Base-by-base conservation (phyloP, 1,140 invertebrate genomes). In the Dermatophagoides farinae region DNA sequence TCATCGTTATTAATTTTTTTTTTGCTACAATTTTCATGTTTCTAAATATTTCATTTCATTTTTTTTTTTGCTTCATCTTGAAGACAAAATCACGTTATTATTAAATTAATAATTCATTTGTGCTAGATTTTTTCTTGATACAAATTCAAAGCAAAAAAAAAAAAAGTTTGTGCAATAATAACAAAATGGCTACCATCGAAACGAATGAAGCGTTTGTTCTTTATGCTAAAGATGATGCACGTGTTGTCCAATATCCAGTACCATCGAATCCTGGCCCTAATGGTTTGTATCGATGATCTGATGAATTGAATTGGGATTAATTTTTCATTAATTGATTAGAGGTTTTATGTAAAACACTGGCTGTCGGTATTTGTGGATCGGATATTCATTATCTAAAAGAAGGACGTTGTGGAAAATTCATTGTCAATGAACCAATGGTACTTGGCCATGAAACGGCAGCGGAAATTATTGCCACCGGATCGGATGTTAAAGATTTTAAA, bases 341-440 rank as follows among this genome's bases (percentile, higher is more conserved):
- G 54, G 62, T 61, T 10, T 20, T 61, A 8, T 43, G 55, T 16
- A 23, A 80, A 62, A 92, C 96, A 81, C 80, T 82, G 64, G 81
- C 82, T 64, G 88, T 96, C 51, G 91, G 91, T 44, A 96, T 97
- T 65, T 97, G 92, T 72, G 92, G 91, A 0, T 95, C 89, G 0
- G 90, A 96, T 73, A 85, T 96, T 6, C 87, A 92, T 70, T 96
- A 93, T 73, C 81, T 88, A 71, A 78, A 80, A 6, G 69, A 81
- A 64, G 91, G 91, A 16, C 68, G 77, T 22, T 91, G 91, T 69
- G 88, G 84, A 0, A 77, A 82, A 66, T 92, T 88, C 68, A 74
- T 89, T 14, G 76, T 92, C 0, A 77, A 80, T 51, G 73, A 80
- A 64, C 86, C 88, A 14, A 90, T 92, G 86, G 78, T 91, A 46